Evolutionary conservation across 2,113 vertebrate species (phyloP).

Genomic region (Tetrax tetrax): DNA sequence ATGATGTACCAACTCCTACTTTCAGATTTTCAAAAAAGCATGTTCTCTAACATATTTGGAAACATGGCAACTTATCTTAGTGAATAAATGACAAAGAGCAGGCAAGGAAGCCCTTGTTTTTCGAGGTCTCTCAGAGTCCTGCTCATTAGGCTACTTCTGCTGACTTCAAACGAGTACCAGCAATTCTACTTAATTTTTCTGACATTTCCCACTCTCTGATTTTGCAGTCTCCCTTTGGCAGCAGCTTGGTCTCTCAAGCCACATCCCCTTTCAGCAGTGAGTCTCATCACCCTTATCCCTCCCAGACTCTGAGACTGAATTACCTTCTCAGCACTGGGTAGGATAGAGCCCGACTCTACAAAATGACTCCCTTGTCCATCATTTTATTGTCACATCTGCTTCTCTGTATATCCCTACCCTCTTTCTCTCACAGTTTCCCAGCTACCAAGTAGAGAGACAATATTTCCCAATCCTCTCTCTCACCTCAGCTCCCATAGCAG

Average conservation of each 20-base stretch:
- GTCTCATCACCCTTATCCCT: not conserved
- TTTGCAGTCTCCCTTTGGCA: not conserved
- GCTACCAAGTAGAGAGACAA: not conserved
- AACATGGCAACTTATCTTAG: not conserved
- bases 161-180: not conserved
- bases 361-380: not conserved
- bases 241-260: not conserved
- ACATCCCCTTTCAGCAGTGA: not conserved
- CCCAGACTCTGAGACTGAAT: not conserved
- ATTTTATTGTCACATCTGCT: not conserved
- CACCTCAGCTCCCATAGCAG: conserved; percentile 7
- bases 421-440: not conserved
- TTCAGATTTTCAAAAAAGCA: not conserved
- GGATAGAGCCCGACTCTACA: not conserved
- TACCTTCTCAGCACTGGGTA: not conserved
- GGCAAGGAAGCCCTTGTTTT: not conserved
- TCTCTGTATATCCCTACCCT: not conserved
- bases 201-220: not conserved
- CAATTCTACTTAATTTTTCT: not conserved
- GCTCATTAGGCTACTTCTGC: not conserved
- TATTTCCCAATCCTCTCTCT: not conserved
- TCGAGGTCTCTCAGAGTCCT: not conserved
- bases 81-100: not conserved
- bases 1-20: not conserved
- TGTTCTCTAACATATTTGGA: not conserved